A percentile compares a stretch with the other conserved stretches of the same genome.
Conservation (phyloP, 2,888 invertebrate species). For the Eulithis testata region DNA sequence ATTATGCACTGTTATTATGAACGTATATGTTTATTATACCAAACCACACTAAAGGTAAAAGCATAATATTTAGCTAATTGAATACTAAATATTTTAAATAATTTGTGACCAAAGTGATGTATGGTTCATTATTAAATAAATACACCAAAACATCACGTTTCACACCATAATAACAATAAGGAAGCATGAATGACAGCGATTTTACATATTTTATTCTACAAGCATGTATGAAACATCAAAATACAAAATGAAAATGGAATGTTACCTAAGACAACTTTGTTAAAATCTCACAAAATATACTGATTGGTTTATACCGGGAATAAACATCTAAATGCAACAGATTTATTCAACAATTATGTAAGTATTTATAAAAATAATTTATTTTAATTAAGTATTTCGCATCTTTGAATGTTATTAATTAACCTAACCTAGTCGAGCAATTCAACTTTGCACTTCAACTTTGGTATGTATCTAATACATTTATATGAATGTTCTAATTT, state of each 20-base stretch:
- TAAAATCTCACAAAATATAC: background rate
- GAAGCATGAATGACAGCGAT: slow-evolving; percentile 20
- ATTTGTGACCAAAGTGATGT: background rate
- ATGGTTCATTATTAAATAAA: background rate
- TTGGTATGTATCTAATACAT: slow-evolving; percentile 11
- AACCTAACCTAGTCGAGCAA: background rate
- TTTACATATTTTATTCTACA: background rate
- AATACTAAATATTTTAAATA: background rate
- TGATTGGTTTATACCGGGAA: background rate
- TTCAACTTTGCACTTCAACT: slow-evolving; percentile 1
- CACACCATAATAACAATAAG: slow-evolving; percentile 12
- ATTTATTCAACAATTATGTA: slow-evolving; percentile 11
- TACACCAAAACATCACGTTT: slow-evolving; percentile 2
- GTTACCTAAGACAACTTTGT: slow-evolving; percentile 5
- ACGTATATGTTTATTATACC: background rate
- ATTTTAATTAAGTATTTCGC: slow-evolving; percentile 9
- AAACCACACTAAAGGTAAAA: too few relatives aligned
- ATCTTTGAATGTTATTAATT: background rate
- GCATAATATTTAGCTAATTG: too few relatives aligned
- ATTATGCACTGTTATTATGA: slow-evolving; percentile 32
- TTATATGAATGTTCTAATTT: too few relatives aligned
- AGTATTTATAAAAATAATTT: slow-evolving; percentile 30
- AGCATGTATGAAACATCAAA: slow-evolving; percentile 10
- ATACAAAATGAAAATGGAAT: slow-evolving; percentile 25
- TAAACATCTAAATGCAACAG: slow-evolving; percentile 14